Percentiles rank a stretch among this genome's conserved stretches.
Conservation (phyloP, 2,797 vertebrate genomes). For the Cynopterus sphinx region DNA sequence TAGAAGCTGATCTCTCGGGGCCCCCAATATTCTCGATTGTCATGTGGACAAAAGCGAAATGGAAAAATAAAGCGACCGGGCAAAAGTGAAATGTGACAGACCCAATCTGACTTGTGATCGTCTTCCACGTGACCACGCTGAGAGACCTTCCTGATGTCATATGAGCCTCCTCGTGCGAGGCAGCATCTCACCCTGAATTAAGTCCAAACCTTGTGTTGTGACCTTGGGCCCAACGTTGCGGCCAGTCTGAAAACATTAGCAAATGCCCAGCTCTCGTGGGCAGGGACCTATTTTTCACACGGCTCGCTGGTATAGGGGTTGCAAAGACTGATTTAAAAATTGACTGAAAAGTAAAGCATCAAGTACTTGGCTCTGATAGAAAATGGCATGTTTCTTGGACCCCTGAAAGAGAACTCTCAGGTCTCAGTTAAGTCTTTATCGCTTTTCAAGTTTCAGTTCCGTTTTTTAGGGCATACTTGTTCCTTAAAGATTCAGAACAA, state of each 20-base stretch:
- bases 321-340: slow-evolving; percentile 37
- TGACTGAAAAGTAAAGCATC: slow-evolving; percentile 45
- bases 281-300: slow-evolving; percentile 30
- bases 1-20: not conserved
- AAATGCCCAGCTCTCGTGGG: not conserved
- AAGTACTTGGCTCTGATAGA: not conserved
- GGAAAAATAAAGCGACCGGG: not conserved
- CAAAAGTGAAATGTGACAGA: not conserved
- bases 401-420: slow-evolving; percentile 62
- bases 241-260: slow-evolving; percentile 27
- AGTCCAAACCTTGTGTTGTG: not conserved
- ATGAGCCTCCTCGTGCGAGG: not conserved
- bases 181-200: slow-evolving; percentile 7
- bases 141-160: not conserved
- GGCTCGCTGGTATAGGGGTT: slow-evolving; percentile 37
- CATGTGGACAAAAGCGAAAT: not conserved
- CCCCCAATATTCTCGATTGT: not conserved
- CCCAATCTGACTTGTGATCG: not conserved
- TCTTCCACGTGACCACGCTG: no score
- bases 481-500: slow-evolving; percentile 73
- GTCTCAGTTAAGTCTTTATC: slow-evolving; percentile 69
- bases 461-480: slow-evolving; percentile 71
- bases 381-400: slow-evolving; percentile 66
- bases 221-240: not conserved
- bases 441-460: slow-evolving; percentile 75